Base-by-base conservation (phyloP, 2,888 invertebrate genomes). In the Eupithecia centaureata region DNA sequence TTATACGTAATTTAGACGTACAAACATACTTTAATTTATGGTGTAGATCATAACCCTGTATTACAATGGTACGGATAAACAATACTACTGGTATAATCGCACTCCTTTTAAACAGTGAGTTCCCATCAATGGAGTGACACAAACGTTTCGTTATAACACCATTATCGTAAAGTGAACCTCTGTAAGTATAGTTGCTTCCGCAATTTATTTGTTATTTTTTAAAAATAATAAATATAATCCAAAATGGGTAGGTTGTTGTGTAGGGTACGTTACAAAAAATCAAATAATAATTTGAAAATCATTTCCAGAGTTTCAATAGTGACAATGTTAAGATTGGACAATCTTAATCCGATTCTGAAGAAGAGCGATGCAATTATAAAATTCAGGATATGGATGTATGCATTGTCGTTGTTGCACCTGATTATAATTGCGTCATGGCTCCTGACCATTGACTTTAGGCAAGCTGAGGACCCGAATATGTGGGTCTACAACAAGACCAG, bases 391-490 rank as follows among this genome's bases (percentile, higher is more conserved):
- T 83, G 81, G 67, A 77, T 89, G 32, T 87, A 87, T 71, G 73
- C 73, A 42, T 42, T 81, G 15, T 73, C 82, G 0, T 82, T 79
- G 13, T 60, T 80, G 1, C 87, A 90, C 76, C 78, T 87, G 62
- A 71, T 81, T 58, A 61, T 78, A 1, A 77, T 90, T 47, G 75
- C 86, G 0, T 63, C 70, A 13, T 79, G 76, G 58, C 65, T 91
- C 47, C 65, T 91, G 5, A 78, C 76, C 1, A 86, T 87, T 42
- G 89, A 91, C 65, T 92, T 89, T 63, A 80, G 80, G n/a, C 65
- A 78, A 15, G 78, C 82, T 1, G 82, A 85, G 47, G 87, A 91
- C 70, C 85, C 83, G 5, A 77, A 75, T 27, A 63, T 91, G 12
- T 76, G 83, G 73, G 58, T 81, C 54, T 91, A 91, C 66, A 77